phyloP scores from a whole-genome alignment of 2,888 invertebrate species.

The Leptopilina myrica region DNA sequence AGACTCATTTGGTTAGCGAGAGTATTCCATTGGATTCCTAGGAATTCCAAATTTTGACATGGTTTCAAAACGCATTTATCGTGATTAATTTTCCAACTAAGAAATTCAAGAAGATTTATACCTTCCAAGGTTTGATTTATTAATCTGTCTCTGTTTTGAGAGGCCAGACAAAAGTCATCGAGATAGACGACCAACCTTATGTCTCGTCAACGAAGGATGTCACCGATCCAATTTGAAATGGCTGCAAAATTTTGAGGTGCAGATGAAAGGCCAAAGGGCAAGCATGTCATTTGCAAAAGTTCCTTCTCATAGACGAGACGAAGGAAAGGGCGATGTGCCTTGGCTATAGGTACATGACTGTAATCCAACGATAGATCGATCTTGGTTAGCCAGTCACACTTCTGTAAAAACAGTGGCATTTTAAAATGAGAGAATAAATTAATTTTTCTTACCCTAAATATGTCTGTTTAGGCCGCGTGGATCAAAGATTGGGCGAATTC shows the following conservation, averaged over 20 bases:
- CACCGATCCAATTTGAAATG: slow-evolving; percentile 60
- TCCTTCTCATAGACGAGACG: background rate
- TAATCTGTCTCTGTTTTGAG: slow-evolving; percentile 9
- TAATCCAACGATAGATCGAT: background rate
- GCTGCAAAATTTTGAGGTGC: slow-evolving; percentile 53
- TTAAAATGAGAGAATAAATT: slow-evolving; percentile 42
- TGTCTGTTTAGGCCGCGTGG: too few relatives aligned
- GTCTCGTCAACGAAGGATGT: slow-evolving; percentile 49
- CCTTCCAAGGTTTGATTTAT: slow-evolving; percentile 55
- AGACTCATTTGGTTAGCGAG: background rate
- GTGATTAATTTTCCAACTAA: slow-evolving; percentile 8
- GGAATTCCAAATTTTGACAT: background rate
- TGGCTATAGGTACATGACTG: background rate
- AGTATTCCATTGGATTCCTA: background rate
- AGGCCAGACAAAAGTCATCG: slow-evolving; percentile 55
- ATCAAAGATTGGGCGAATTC: too few relatives aligned
- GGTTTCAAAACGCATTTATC: slow-evolving; percentile 7
- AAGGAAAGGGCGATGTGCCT: background rate
- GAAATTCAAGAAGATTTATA: background rate
- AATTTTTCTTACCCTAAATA: slow-evolving; percentile 35
- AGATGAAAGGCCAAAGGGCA: slow-evolving; percentile 39
- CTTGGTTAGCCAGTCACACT: slow-evolving; percentile 34
- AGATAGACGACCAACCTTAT: slow-evolving; percentile 59
- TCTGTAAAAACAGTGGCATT: slow-evolving; percentile 43
- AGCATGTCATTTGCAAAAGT: slow-evolving; percentile 56